Evolutionary conservation across 2,113 vertebrate species (phyloP).

Genomic region (Numenius arquata): DNA sequence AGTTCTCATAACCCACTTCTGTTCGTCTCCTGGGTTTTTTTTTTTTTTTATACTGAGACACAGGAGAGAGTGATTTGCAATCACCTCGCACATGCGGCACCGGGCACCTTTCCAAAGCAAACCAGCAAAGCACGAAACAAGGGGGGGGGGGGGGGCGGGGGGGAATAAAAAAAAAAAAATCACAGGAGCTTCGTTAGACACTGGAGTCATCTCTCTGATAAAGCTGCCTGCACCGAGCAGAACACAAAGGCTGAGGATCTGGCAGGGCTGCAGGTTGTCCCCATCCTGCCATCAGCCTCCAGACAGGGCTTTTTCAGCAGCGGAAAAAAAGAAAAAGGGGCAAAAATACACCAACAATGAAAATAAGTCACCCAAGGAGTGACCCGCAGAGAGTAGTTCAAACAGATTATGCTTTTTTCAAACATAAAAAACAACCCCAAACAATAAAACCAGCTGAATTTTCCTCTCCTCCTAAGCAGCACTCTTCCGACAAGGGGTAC

Average conservation of each 20-base stretch:
- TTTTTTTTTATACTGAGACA: neutral
- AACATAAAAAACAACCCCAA: neutral
- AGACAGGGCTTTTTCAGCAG: neutral
- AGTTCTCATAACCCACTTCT: neutral
- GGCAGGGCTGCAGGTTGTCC: neutral
- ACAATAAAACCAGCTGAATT: neutral
- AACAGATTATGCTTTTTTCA: neutral
- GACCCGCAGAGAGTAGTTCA: neutral
- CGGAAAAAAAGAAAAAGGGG: no score
- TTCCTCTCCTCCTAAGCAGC: neutral
- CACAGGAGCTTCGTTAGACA: neutral
- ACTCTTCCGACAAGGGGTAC: neutral
- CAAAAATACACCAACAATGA: neutral
- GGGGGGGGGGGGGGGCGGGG: neutral
- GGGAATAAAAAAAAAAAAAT: neutral
- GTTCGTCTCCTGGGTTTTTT: neutral
- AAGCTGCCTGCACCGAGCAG: neutral
- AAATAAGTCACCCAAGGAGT: neutral
- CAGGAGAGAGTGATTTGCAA: rapidly evolving
- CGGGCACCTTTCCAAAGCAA: neutral
- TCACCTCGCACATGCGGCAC: neutral
- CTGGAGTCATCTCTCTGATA: rapidly evolving
- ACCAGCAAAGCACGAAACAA: neutral
- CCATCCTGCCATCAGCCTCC: neutral
- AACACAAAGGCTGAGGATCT: neutral